Evolutionary conservation across 2,797 vertebrate species (phyloP), one percentile per base, ranked within the genome.

Genomic region (Distichodus sexfasciatus): DNA sequence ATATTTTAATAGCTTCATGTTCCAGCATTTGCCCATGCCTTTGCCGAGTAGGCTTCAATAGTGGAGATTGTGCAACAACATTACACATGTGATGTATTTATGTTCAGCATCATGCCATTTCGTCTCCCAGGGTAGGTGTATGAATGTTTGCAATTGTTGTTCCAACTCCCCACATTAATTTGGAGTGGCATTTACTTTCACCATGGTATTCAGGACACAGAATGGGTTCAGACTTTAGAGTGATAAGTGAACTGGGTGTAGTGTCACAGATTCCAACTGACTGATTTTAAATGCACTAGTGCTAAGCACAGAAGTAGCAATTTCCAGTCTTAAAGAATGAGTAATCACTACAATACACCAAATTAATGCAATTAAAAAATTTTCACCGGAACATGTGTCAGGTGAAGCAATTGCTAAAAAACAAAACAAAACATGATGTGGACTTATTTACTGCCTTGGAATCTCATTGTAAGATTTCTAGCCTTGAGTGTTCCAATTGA

Each of bases 161-260:
- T 80, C 76, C 63, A 71, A 63, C 62, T 57, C 69, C 66, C 28
- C 66, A n/a, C 53, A 74, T 68, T 61, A 65, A 69, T 74, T 50
- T 76, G 64, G 66, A 10, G 74, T 84, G 77, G 71, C 76, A 69
- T 82, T 83, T 81, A 55, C 80, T 78, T 78, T 81, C 72, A 79
- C 68, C 77, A 83, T 79, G 84, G 71, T 81, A 83, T 87, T 82
- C 79, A 60, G 79, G 69, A 79, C 79, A 82, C 75, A 82, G 68
- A 83, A 80, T 79, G 75, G 47, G 33, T 57, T 60, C 43, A 57
- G 53, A 71, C 60, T 70, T 81, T 72, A 71, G 60, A 61, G 35
- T 44, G 61, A 55, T 38, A 14, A 66, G n/a, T 28, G 65, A 66
- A 61, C 31, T 40, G 24, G 51, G 15, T 15, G 19, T 57, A 15